Base-by-base conservation (phyloP, 30 jellyfish, hydroid and myxozoan genomes). In the Aurelia sp. region DNA sequence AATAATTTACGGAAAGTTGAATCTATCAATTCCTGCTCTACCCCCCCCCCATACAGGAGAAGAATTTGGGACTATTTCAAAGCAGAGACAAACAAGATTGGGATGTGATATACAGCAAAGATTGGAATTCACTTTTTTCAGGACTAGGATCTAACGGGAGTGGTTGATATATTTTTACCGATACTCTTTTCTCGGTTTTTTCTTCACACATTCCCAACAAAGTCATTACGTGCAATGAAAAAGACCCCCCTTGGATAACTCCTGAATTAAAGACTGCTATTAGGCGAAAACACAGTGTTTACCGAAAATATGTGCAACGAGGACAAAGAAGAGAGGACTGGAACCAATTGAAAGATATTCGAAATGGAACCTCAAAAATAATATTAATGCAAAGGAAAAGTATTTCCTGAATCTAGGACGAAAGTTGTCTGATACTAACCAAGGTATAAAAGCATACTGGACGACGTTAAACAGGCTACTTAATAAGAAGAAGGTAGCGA, bases 201-300 rank as follows among this genome's bases (percentile, higher is more conserved):
- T 59, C 74, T n/a, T 40, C 59, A 35, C 27, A 35, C 35, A 58
- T 33, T 47, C 79, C 89, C 79, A 78, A 78, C 31, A 33, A 60
- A 78, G 37, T 78, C 19, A 71, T 27, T 27, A 27, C 33, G 33
- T 81, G 44, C 52, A 19, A 61, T 81, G 82, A 81, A 5, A 66
- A 81, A 52, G 91, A 66, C 70, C 84, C 84, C n/a, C 76, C 83
- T 37, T 81, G 84, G 76, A 81, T 81, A 69, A 66, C 66, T 33
- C 91, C 33, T 21, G 84, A 81, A 70, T 58, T 81, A 51, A 81
- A 81, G 44, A 81, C 91, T 65, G 91, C 76, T 20, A 81, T 81
- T 52, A 81, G 60, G 33, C 62, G 84, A 10, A 81, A 66, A 51
- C 91, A 77, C 66, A 67, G 76, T 66, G 64, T 81, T 15, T 81